Base-by-base conservation (phyloP, 2,797 vertebrate species). In the Acomys russatus region DNA sequence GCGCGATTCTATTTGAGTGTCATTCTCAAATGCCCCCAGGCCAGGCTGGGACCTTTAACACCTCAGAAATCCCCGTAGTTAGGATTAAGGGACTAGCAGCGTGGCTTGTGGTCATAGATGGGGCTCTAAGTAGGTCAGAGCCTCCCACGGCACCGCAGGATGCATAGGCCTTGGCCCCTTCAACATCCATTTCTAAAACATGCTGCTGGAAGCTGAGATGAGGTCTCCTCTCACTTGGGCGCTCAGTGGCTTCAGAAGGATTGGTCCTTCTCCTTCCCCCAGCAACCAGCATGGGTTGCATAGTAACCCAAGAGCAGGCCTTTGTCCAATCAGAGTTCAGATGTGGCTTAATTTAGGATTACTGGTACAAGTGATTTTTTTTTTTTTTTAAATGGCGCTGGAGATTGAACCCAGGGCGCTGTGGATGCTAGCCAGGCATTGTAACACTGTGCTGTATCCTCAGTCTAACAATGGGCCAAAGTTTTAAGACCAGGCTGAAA, bases 11-110 rank as follows among this genome's bases (percentile, higher is more conserved):
- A 73, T 94, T 20, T 33, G 44, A 76, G 77, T 11, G 30, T 91
- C 70, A 25, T 87, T 92, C 94, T 93, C 90, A 77, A n/a, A 87
- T 84, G 80, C 70, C 64, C 22, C 30, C 15, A 89, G 95, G 95
- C 90, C 88, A 92, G 38, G 7, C 44, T 87, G 88, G 85, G 64
- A 92, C 64, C 85, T 88, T 85, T 66, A 78, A 87, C 86, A 66
- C n/a, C 83, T 86, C 90, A 59, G 51, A 28, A 88, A 44, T 88
- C 82, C 89, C 66, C 77, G 1, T 8, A 44, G 35, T 49, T 70
- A 93, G 54, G 71, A 71, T 82, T 63, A 92, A 91, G 92, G 74
- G 91, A n/a, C 78, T n/a, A 74, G 30, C 20, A 86, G 44, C 83
- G 80, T 91, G 78, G 68, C 66, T 88, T 85, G 90, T 74, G 76